These are phyloP conservation scores for Heliconius melpomene DNA, from an alignment of 1,140 invertebrate species.

Conservation along the genomic window DNA sequence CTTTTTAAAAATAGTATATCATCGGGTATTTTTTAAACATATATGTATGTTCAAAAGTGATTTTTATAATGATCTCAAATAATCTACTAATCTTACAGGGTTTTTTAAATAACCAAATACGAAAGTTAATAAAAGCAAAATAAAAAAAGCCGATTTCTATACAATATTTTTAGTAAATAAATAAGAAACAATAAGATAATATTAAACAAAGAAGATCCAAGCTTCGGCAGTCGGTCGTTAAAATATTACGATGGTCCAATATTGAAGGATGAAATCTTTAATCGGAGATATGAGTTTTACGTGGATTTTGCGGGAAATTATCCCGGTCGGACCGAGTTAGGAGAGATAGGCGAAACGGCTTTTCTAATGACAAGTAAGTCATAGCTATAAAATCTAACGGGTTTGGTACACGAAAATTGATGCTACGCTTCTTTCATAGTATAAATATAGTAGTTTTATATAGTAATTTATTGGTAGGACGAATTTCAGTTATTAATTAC, in stretches of 20 bases:
- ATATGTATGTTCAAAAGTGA: too few species aligned
- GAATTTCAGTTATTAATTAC: too few species aligned
- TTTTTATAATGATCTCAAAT: too few species aligned
- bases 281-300: slow-evolving; percentile 63
- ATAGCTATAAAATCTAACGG: slow-evolving; percentile 6
- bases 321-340: slow-evolving; percentile 31
- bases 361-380: slow-evolving; percentile 12
- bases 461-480: neutral
- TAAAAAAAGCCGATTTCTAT: neutral
- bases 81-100: too few species aligned
- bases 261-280: slow-evolving; percentile 71
- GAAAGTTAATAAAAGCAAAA: neutral
- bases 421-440: neutral
- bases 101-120: neutral
- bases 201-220: neutral
- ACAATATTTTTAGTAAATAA: neutral
- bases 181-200: neutral
- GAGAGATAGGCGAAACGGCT: slow-evolving; percentile 26
- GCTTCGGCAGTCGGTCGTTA: slow-evolving; percentile 43
- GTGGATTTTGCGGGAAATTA: slow-evolving; percentile 43
- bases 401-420: neutral
- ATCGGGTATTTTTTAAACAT: too few species aligned
- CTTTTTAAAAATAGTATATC: too few species aligned
- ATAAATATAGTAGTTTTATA: neutral
- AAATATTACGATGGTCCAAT: slow-evolving; percentile 75